phyloP scores from a whole-genome alignment of 2,113 vertebrate genomes.

The Choloepus hoffmanni region DNA sequence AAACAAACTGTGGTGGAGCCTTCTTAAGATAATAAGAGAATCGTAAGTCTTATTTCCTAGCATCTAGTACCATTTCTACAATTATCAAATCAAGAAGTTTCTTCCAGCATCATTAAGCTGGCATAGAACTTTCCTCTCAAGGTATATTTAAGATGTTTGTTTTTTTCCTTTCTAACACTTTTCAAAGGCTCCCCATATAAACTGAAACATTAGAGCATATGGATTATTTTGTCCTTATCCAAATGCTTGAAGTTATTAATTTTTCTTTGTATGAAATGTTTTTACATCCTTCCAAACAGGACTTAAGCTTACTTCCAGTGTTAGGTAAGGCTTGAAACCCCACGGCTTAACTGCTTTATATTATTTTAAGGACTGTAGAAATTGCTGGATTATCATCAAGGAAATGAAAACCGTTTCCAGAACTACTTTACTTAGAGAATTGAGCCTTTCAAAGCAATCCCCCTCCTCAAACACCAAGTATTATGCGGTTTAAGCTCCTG shows the following conservation, averaged over 20 bases:
- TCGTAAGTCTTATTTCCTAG: background rate
- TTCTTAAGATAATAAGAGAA: background rate
- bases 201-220: constrained; percentile 65
- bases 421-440: constrained; percentile 77
- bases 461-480: constrained; percentile 73
- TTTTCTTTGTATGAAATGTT: constrained; percentile 79
- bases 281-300: constrained; percentile 74
- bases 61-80: background rate
- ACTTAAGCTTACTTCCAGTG: constrained; percentile 58
- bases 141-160: constrained; percentile 21
- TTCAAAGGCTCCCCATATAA: constrained; percentile 22
- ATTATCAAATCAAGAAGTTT: background rate
- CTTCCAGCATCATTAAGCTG: background rate
- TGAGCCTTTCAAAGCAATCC: constrained; percentile 78
- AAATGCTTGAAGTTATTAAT: constrained; percentile 76
- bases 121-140: constrained; percentile 45
- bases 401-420: constrained; percentile 80
- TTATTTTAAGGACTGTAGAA: constrained; percentile 77
- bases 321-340: constrained; percentile 67
- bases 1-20: constrained; percentile 17
- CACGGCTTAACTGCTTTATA: constrained; percentile 66
- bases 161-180: background rate
- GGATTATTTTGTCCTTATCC: constrained; percentile 74
- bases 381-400: constrained; percentile 76
- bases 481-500: constrained; percentile 81